phyloP scores from a whole-genome alignment of 1,140 invertebrate genomes.

The Himalopsyche phryganea region DNA sequence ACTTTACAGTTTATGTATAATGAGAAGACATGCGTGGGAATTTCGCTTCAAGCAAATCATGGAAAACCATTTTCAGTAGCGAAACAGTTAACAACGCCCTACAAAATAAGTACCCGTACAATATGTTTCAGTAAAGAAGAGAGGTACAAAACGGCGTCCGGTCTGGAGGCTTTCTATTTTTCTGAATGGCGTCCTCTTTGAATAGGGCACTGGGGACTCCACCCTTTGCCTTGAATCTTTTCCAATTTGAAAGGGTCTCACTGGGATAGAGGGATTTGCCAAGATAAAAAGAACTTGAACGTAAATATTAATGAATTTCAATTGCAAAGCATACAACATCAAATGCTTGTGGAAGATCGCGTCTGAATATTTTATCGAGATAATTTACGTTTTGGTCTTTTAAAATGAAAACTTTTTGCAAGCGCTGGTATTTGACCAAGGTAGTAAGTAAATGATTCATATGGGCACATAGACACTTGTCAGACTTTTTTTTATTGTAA shows the following conservation, averaged over 20 bases:
- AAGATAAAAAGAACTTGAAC: slow-evolving; percentile 15
- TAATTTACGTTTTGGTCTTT: no score
- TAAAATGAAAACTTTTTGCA: no score
- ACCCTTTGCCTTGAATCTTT: slow-evolving; percentile 23
- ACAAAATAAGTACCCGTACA: neutral
- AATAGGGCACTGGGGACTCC: slow-evolving; percentile 21
- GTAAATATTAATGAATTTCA: slow-evolving; percentile 32
- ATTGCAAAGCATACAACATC: slow-evolving; percentile 20
- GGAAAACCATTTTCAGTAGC: neutral
- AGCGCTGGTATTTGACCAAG: no score
- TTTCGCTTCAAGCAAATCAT: no score
- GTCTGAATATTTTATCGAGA: no score
- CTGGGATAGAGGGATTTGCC: slow-evolving; percentile 7
- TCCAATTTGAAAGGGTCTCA: slow-evolving; percentile 25
- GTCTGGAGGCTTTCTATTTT: slow-evolving; percentile 9
- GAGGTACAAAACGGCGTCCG: slow-evolving; percentile 10
- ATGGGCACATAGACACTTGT: no score
- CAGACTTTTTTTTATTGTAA: no score
- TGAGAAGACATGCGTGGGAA: no score
- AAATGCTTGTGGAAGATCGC: neutral
- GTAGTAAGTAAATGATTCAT: no score
- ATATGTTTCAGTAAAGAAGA: slow-evolving; percentile 8
- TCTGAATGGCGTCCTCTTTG: slow-evolving; percentile 11
- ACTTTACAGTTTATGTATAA: no score
- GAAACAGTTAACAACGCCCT: slow-evolving; percentile 6